Evolutionary conservation across 1,140 invertebrate genomes (phyloP), one percentile per base, ranked within the genome.

Genomic region (Scaptomyza graminum): DNA sequence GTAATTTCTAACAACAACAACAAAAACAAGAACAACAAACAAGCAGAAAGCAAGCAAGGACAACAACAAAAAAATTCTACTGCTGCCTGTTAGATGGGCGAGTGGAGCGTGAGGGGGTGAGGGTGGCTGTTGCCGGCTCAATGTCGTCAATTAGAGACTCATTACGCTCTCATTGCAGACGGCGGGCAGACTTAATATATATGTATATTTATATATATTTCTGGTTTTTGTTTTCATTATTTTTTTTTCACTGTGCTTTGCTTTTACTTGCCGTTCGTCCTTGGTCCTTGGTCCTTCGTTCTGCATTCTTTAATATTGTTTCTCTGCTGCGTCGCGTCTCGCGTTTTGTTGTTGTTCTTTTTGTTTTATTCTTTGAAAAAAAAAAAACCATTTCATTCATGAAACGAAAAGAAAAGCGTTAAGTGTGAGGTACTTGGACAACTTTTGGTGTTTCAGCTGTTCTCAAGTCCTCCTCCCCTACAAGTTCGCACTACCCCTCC

Each of bases 81-180:
- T 22, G 25, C 25, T 5, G 28, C 5, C 31, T 34, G 7, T 2
- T 34, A 34, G 31, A 34, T 6, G 8, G 31, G 7, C 1, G 31
- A 31, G 28, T 7, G 25, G 25, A 25, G 25, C 5, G 25, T 25
- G 28, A 7, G 5, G 28, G 2, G 49, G 37, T 3, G 15, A 11
- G 9, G 16, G 7, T 16, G 15, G 15, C 46, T 31, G 37, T 22
- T 22, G 59, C 51, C 66, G 73, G 77, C 75, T 81, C 82, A 90
- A 80, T 90, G 83, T 79, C 88, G 88, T 90, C 88, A 90, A 90
- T 90, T 90, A 90, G 88, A 90, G 80, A 90, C 88, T 90, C 88
- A 90, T 90, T 90, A 90, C 80, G 75, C 80, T 79, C 70, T 61
- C 89, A 88, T 75, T 90, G 88, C 80, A 90, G 88, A 90, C 88